Evolutionary conservation across 2,888 invertebrate species (phyloP).

Genomic region (Anticlea derivata): DNA sequence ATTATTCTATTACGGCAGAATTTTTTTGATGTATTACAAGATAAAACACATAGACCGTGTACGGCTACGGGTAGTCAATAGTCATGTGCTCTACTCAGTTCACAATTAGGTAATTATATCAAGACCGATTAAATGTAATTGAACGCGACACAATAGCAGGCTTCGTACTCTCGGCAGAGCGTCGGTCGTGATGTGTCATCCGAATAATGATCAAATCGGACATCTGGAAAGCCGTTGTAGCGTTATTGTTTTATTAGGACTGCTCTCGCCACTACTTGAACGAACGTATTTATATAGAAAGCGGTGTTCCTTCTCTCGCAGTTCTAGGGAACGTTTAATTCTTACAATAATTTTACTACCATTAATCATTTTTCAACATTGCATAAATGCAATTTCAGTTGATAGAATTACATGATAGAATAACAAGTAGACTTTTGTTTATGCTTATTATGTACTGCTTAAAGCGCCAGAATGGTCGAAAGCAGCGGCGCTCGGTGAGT

Average conservation of each 20-base stretch:
- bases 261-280: neutral
- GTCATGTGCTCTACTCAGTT: conserved; percentile 48
- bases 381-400: too few relatives aligned
- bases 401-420: neutral
- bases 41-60: conserved; percentile 17
- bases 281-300: too few relatives aligned
- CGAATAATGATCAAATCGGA: conserved; percentile 24
- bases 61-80: conserved; percentile 27
- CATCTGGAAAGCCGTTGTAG: conserved; percentile 18
- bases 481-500: conserved; percentile 35
- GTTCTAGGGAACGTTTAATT: too few relatives aligned
- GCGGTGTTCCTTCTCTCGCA: too few relatives aligned
- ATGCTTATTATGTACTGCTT: conserved; percentile 18
- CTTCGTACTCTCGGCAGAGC: conserved; percentile 36
- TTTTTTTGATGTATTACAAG: neutral
- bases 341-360: too few relatives aligned
- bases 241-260: neutral
- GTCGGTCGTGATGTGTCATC: conserved; percentile 51
- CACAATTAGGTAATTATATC: conserved; percentile 78
- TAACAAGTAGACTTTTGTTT: conserved; percentile 7
- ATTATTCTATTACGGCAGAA: too few relatives aligned
- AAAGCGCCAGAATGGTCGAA: conserved; percentile 33
- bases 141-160: conserved; percentile 67
- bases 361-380: too few relatives aligned
- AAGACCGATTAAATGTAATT: conserved; percentile 79